A percentile compares a stretch with the other conserved stretches of the same genome.
Conservation (phyloP, 2,797 vertebrate species). For the Malacoctenus gilli region DNA sequence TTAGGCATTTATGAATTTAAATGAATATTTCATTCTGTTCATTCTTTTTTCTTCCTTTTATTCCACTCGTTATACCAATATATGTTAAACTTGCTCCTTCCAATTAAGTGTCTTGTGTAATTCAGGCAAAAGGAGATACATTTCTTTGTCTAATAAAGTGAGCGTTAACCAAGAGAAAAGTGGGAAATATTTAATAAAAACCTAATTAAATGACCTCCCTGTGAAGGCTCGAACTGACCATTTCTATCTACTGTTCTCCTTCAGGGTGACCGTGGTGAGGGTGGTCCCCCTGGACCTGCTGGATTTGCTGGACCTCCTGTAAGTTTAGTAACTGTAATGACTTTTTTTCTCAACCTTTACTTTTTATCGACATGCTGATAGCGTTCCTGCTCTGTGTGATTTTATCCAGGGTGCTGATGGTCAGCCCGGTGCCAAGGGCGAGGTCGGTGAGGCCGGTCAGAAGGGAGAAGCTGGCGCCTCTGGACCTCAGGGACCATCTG, state of each 20-base stretch:
- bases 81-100: neutral
- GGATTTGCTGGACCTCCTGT: conserved; percentile 98
- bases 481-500: conserved; percentile 94
- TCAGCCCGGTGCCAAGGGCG: conserved; percentile 93
- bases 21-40: neutral
- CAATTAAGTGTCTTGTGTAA: no score
- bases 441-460: conserved; percentile 90
- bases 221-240: conserved; percentile 1
- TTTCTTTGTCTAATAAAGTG: no score
- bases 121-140: no score
- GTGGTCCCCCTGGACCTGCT: conserved; percentile 92
- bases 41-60: neutral
- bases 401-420: conserved; percentile 89
- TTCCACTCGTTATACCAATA: neutral
- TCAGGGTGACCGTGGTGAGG: conserved; percentile 95
- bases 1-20: neutral
- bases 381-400: conserved; percentile 2
- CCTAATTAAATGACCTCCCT: no score
- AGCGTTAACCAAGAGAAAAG: no score
- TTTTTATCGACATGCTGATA: neutral
- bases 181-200: no score
- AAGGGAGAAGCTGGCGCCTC: conserved; percentile 92
- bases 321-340: conserved; percentile 67
- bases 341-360: no score
- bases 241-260: conserved; percentile 20